These are phyloP conservation scores for Anoplius nigerrimus DNA, from an alignment of 2,888 invertebrate species.

Conservation along the genomic window DNA sequence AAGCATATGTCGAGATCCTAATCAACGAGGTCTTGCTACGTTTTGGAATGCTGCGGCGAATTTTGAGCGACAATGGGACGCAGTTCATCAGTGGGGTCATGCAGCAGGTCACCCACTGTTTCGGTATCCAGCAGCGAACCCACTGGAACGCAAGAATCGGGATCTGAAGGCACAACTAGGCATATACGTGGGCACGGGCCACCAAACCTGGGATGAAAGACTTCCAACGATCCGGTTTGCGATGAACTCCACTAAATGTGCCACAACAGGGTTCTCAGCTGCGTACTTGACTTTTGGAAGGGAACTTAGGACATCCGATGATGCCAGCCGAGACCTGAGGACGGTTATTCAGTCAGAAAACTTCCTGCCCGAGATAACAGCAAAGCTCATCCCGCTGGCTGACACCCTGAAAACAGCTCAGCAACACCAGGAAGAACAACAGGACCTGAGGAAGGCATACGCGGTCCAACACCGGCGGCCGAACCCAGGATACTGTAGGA, in stretches of 20 bases:
- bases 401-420: too few relatives aligned
- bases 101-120: constrained; percentile 60
- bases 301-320: constrained; percentile 56
- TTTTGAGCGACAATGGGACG: constrained; percentile 66
- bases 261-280: constrained; percentile 60
- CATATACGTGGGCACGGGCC: constrained; percentile 55
- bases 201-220: constrained; percentile 57
- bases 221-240: constrained; percentile 68
- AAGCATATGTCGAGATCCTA: constrained; percentile 54
- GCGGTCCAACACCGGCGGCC: too few relatives aligned
- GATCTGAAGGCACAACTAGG: constrained; percentile 63
- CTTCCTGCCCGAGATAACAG: too few relatives aligned
- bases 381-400: too few relatives aligned
- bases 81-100: constrained; percentile 66
- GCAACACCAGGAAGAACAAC: too few relatives aligned
- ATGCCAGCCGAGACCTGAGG: too few relatives aligned
- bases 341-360: too few relatives aligned
- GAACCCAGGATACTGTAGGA: too few relatives aligned
- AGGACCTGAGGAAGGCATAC: too few relatives aligned
- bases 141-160: constrained; percentile 63
- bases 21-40: constrained; percentile 65
- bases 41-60: constrained; percentile 61
- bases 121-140: constrained; percentile 67
- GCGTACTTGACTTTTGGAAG: constrained; percentile 66
- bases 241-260: constrained; percentile 64